Base-by-base conservation (phyloP, 1,140 invertebrate species). In the Brachionus koreanus region DNA sequence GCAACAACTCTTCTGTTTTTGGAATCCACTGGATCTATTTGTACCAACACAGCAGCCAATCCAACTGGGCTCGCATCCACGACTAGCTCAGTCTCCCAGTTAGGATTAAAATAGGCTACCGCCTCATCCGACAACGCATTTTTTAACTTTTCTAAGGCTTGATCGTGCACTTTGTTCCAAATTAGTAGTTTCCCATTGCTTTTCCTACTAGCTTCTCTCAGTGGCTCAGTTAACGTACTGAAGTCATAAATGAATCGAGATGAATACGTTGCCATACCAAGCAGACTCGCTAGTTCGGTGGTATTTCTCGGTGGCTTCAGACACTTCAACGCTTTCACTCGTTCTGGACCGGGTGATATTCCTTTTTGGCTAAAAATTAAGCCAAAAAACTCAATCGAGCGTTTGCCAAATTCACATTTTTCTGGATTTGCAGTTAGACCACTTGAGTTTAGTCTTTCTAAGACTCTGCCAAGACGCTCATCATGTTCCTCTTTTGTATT, bases 261-360 rank as follows among this genome's bases (percentile, higher is more conserved):
- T 83, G 88, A 89, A 84, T 87, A 90, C 0, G 85, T 85, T 0
- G 85, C 84, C 52, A 85, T 69, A n/a, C 84, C 83, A 0, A 85
- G 49, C 37, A 85, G 79, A 35, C 83, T 83, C 5, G 81, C 7
- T 29, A 85, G 67, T 82, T 84, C 84, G 29, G 25, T 74, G 16
- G 6, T 19, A n/a, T 39, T 74, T 19, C 42, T 25, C 6, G 69
- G 23, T 63, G 19, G 5, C 16, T 63, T 23, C 19, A 63, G 19
- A 9, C 57, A 10, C 12, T 29, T 23, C 6, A 63, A 13, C 12
- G 57, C 57, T 23, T 63, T 63, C 16, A 63, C 57, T 63, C 57
- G 19, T 10, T 63, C 57, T 25, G 12, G 19, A 13, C 57, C 12
- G 6, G 57, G 23, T 12, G 7, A 33, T 13, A 63, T 23, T 25